Evolutionary conservation across 2,888 invertebrate species (phyloP).

Genomic region (Caenorhabditis becei): DNA sequence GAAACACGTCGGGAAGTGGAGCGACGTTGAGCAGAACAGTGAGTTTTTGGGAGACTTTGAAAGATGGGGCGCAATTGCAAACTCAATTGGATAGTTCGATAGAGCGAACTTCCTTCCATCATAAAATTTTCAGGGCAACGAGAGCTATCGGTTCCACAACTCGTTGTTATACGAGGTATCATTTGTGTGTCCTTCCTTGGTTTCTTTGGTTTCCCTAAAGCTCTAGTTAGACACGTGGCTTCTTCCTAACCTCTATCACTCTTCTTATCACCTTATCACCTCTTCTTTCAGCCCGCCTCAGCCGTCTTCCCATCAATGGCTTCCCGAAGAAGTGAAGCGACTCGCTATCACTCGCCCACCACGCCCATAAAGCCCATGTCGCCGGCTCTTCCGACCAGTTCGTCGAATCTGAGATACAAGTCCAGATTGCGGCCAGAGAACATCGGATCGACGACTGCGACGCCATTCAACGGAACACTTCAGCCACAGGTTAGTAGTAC

Average conservation of each 20-base stretch:
- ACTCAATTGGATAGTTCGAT: no score
- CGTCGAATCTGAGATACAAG: slow-evolving; percentile 10
- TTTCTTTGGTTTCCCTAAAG: slow-evolving; percentile 4
- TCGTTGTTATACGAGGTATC: slow-evolving; percentile 61
- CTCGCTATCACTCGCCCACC: slow-evolving; percentile 74
- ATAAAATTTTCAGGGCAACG: slow-evolving; percentile 57
- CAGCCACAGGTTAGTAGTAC: slow-evolving; percentile 49
- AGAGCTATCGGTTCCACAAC: slow-evolving; percentile 56
- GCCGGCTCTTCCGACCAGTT: slow-evolving; percentile 27
- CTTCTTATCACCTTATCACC: background rate
- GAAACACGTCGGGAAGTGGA: slow-evolving; percentile 15
- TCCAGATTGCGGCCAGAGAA: background rate
- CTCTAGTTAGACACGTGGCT: slow-evolving; percentile 18
- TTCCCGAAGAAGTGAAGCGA: slow-evolving; percentile 49
- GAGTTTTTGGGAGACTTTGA: slow-evolving; percentile 18
- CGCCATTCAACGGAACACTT: slow-evolving; percentile 15
- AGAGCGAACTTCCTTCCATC: no score
- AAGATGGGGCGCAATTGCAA: no score
- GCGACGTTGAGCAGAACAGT: slow-evolving; percentile 44
- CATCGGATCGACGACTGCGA: slow-evolving; percentile 14
- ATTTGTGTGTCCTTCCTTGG: slow-evolving; percentile 11
- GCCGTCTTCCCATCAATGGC: slow-evolving; percentile 59
- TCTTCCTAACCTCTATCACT: background rate
- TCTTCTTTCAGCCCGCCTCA: slow-evolving; percentile 55
- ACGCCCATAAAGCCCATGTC: slow-evolving; percentile 77